phyloP scores from a whole-genome alignment of 2,888 invertebrate genomes.

The Lumbricus terrestris region DNA sequence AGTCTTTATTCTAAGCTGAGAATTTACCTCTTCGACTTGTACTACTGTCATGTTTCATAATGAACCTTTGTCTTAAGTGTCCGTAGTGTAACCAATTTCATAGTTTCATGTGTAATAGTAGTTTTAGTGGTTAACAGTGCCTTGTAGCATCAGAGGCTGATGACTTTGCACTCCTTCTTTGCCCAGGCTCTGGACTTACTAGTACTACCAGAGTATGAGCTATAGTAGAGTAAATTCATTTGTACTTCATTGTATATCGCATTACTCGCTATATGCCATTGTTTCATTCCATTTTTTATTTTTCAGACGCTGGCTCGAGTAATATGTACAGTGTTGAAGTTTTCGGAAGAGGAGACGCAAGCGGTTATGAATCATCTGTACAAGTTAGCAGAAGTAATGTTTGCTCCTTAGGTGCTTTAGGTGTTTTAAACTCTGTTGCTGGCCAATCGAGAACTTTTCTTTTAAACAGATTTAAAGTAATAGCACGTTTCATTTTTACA shows the following conservation, averaged over 20 bases:
- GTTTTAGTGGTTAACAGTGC: no score
- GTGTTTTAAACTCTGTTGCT: not conserved
- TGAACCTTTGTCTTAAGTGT: not conserved
- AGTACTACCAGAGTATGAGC: no score
- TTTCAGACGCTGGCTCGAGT: slow-evolving; percentile 9
- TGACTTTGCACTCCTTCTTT: no score
- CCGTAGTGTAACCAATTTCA: not conserved
- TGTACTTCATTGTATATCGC: not conserved
- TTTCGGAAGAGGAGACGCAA: slow-evolving; percentile 8
- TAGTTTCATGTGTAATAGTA: not conserved
- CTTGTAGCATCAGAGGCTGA: no score
- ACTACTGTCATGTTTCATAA: no score
- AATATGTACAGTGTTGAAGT: slow-evolving; percentile 9
- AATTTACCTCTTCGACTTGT: no score
- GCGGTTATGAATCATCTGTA: not conserved
- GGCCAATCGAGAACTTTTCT: not conserved
- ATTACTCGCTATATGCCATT: not conserved
- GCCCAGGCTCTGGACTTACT: no score
- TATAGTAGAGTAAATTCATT: not conserved
- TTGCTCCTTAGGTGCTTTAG: not conserved
- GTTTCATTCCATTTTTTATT: not conserved
- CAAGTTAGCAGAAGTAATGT: not conserved
- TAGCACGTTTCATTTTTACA: not conserved
- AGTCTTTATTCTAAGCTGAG: no score
- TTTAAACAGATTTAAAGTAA: not conserved